Conservation (phyloP, 2,113 vertebrate genomes). For the Neolamprologus variostigma region DNA sequence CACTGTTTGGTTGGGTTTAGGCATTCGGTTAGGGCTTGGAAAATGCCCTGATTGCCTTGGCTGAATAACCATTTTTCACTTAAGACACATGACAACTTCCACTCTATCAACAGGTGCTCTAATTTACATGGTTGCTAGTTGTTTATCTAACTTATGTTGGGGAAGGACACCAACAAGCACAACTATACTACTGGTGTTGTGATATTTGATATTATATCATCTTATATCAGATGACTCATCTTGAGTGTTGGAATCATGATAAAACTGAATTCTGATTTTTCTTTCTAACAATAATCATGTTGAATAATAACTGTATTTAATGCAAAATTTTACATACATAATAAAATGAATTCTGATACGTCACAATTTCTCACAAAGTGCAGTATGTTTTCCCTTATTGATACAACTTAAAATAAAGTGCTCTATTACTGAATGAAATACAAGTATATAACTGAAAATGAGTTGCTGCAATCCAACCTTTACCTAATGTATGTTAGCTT, state of each 20-base stretch:
- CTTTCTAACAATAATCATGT: background rate
- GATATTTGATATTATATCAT: background rate
- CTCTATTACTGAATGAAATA: background rate
- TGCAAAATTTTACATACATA: background rate
- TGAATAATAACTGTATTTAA: background rate
- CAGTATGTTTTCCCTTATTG: background rate
- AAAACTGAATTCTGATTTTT: background rate
- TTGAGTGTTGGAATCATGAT: background rate
- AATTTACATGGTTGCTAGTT: background rate
- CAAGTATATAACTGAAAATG: background rate
- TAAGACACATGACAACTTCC: background rate
- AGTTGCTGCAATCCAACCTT: background rate
- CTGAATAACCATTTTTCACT: background rate
- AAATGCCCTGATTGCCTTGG: background rate
- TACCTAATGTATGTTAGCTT: background rate
- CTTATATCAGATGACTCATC: background rate
- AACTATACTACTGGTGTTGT: background rate
- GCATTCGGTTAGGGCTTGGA: background rate
- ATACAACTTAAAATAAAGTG: background rate
- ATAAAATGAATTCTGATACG: accelerated
- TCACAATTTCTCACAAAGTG: background rate
- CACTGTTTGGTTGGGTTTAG: background rate
- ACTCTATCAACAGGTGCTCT: background rate
- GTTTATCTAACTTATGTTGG: background rate
- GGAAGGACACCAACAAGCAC: background rate